phyloP scores from a whole-genome alignment of 2,888 invertebrate genomes.

The Mythimna loreyi region DNA sequence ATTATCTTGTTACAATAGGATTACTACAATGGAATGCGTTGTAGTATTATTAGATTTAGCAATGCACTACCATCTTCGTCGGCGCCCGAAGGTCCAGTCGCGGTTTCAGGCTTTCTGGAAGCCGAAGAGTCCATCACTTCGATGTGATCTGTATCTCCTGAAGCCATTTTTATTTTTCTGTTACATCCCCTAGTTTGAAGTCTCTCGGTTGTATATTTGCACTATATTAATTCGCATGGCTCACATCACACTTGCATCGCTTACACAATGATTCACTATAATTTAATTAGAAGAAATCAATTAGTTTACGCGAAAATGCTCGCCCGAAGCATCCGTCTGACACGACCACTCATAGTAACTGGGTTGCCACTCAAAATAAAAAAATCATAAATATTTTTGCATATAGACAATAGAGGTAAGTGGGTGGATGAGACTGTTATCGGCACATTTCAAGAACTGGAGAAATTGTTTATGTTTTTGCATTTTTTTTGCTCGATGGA shows the following conservation, averaged over 20 bases:
- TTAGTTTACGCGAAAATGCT: constrained; percentile 88
- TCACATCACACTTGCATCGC: constrained; percentile 86
- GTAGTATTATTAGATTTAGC: constrained; percentile 79
- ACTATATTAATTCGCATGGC: constrained; percentile 86
- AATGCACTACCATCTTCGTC: constrained; percentile 91
- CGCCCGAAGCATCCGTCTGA: constrained; percentile 86
- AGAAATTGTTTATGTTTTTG: background rate
- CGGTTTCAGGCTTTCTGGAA: constrained; percentile 91
- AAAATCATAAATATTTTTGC: constrained; percentile 14
- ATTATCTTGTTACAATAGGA: constrained; percentile 71
- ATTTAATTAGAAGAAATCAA: constrained; percentile 90
- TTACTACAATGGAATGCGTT: constrained; percentile 73
- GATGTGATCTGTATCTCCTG: constrained; percentile 95
- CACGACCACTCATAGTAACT: constrained; percentile 88
- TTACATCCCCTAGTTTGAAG: constrained; percentile 88
- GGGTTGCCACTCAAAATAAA: constrained; percentile 76
- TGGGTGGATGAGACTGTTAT: constrained; percentile 57
- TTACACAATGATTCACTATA: constrained; percentile 87
- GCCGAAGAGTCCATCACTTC: constrained; percentile 93
- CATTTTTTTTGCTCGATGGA: no score
- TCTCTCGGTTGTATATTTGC: constrained; percentile 78
- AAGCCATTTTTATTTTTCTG: constrained; percentile 93
- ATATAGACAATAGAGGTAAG: constrained; percentile 64
- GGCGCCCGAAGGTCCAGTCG: constrained; percentile 91
- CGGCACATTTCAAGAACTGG: background rate